Evolutionary conservation across 2,113 vertebrate species (phyloP), one percentile per base, ranked within the genome.

Genomic region (Paramisgurnus dabryanus): DNA sequence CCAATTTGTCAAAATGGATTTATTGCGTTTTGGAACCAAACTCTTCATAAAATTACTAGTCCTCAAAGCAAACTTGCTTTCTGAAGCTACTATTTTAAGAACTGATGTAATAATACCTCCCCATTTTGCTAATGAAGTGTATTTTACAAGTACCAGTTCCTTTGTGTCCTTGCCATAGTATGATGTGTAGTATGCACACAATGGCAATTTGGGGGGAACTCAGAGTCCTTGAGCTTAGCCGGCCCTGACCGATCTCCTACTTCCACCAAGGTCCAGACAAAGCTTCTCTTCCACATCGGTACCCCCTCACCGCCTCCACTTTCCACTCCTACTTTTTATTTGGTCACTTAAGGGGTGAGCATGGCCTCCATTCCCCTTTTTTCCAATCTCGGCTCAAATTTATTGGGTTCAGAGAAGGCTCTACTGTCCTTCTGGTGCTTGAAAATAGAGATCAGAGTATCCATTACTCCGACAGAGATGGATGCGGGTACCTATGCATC

Each of bases 381-480:
- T 93, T 93, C 91, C 93, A 94, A 93, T 93, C 92, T 93, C 89
- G 88, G 91, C 88, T 93, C 90, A 93, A 93, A 93, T 93, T 93
- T 94, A 94, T 94, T 93, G 92, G 93, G 93, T 94, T 93, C 93
- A 94, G 90, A 89, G 90, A 91, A 93, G 92, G 91, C 92, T 90
- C 91, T 92, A 89, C 92, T 92, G 93, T 94, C 93, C 93, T 93
- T 93, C 93, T 89, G 88, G 89, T n/a, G 83, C 85, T 90, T 91
- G 92, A 90, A 92, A 93, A 93, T 92, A 92, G 93, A 91, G 93
- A 93, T 94, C 93, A 93, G 92, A 93, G 93, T 91, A 92, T 92
- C 92, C 92, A 93, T 94, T 93, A 94, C 92, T 90, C 82, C 86
- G 92, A 93, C 93, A 92, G 92, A 94, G 92, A 94, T 94, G 91